Evolutionary conservation across 2,113 vertebrate species (phyloP).

Genomic region (Phaethon lepturus): DNA sequence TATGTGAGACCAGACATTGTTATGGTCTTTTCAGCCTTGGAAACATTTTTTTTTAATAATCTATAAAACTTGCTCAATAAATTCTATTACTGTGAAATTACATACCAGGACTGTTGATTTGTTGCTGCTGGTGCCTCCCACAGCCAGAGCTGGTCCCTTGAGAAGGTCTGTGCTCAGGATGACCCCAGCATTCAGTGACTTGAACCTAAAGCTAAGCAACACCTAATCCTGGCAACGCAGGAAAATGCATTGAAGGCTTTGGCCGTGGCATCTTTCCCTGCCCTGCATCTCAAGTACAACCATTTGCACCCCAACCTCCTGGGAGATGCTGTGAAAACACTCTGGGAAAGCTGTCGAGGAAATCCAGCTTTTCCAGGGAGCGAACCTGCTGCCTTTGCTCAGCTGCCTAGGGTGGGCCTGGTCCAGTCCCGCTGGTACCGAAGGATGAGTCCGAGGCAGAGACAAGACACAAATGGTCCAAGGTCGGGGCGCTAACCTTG

Average conservation of each 20-base stretch:
- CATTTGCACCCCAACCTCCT: neutral
- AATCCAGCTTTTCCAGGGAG: neutral
- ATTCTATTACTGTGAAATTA: neutral
- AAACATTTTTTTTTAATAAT: too few species aligned
- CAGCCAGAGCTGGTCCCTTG: neutral
- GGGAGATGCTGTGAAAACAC: neutral
- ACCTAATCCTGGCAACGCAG: neutral
- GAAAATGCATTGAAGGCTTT: neutral
- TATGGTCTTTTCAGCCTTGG: neutral
- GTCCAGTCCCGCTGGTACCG: rapidly evolving
- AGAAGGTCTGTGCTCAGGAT: neutral
- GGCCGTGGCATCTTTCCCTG: neutral
- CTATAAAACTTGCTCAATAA: neutral
- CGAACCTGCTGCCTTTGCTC: neutral
- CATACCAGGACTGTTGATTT: neutral
- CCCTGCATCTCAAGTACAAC: neutral
- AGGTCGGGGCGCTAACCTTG: neutral
- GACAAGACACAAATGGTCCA: neutral
- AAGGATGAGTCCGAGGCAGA: neutral
- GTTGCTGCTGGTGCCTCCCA: neutral
- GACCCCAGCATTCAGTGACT: neutral
- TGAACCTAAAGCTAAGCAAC: neutral
- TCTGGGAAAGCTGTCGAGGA: neutral
- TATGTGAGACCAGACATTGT: neutral
- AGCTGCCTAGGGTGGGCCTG: neutral